Conservation (phyloP, 2,888 invertebrate species). For the Euplagia quadripunctaria region DNA sequence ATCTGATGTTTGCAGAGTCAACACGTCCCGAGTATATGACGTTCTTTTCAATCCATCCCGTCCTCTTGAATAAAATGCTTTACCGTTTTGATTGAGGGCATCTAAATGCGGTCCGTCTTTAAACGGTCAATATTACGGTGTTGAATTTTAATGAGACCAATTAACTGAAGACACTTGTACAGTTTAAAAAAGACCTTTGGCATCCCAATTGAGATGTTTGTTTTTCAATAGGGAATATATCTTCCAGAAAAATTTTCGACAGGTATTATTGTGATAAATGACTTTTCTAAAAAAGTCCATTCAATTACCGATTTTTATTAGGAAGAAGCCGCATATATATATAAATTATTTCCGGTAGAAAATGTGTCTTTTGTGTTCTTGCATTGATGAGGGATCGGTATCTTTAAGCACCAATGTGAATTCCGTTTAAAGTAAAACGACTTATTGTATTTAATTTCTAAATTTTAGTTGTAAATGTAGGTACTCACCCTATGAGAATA, state of each 20-base stretch:
- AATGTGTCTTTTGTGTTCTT: neutral
- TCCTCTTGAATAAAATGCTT: slow-evolving; percentile 64
- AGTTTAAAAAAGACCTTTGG: slow-evolving; percentile 30
- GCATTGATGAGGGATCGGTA: neutral
- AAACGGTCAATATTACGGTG: slow-evolving; percentile 42
- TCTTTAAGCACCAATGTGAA: neutral
- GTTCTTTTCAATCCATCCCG: slow-evolving; percentile 62
- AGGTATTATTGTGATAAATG: slow-evolving; percentile 11
- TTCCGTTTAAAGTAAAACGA: neutral
- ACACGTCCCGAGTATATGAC: slow-evolving; percentile 61
- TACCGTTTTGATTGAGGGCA: slow-evolving; percentile 63
- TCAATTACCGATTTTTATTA: slow-evolving; percentile 7
- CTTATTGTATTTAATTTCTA: too few species aligned
- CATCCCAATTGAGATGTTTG: slow-evolving; percentile 27
- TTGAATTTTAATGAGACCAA: slow-evolving; percentile 51
- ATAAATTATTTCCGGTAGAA: slow-evolving; percentile 1
- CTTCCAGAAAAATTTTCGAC: slow-evolving; percentile 3
- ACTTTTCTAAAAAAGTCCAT: slow-evolving; percentile 5
- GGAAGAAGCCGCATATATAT: neutral
- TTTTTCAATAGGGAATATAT: slow-evolving; percentile 21
- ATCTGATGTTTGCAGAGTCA: slow-evolving; percentile 75
- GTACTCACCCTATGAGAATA: too few species aligned
- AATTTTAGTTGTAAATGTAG: too few species aligned
- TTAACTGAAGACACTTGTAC: slow-evolving; percentile 45
- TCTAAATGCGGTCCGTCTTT: slow-evolving; percentile 51